Evolutionary conservation across 2,888 invertebrate genomes (phyloP).

Genomic region (Platycheirus rosarum): DNA sequence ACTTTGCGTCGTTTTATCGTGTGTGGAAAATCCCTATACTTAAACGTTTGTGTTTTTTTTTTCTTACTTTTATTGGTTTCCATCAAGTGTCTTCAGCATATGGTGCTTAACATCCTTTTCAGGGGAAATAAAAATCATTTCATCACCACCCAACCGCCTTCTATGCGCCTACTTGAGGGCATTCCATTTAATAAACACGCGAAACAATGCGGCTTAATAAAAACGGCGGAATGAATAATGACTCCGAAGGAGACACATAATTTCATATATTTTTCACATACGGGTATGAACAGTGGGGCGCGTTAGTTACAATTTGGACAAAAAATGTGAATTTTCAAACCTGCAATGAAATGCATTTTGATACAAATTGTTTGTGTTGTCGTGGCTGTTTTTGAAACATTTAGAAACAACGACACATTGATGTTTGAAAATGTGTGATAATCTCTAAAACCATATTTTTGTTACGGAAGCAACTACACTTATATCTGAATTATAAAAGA

Average conservation of each 20-base stretch:
- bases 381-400: too few species aligned
- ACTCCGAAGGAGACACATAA: conserved; percentile 68
- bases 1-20: neutral
- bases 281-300: neutral
- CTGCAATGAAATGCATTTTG: too few species aligned
- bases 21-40: conserved; percentile 56
- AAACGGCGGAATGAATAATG: conserved; percentile 72
- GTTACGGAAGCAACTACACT: too few species aligned
- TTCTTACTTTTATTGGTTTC: conserved; percentile 66
- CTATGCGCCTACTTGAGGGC: conserved; percentile 44
- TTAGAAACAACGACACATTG: too few species aligned
- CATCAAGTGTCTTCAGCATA: conserved; percentile 73
- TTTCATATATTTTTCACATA: conserved; percentile 33
- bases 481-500: too few species aligned
- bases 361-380: too few species aligned
- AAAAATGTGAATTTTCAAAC: too few species aligned
- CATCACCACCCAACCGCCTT: conserved; percentile 61
- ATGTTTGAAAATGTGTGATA: too few species aligned
- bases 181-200: conserved; percentile 74
- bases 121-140: conserved; percentile 71
- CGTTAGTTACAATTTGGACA: neutral
- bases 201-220: conserved; percentile 74
- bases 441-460: too few species aligned
- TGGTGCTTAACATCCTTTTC: conserved; percentile 71
- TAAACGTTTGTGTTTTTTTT: conserved; percentile 12